Evolutionary conservation across 2,113 vertebrate genomes (phyloP).

Genomic region (Macquaria ambigua): DNA sequence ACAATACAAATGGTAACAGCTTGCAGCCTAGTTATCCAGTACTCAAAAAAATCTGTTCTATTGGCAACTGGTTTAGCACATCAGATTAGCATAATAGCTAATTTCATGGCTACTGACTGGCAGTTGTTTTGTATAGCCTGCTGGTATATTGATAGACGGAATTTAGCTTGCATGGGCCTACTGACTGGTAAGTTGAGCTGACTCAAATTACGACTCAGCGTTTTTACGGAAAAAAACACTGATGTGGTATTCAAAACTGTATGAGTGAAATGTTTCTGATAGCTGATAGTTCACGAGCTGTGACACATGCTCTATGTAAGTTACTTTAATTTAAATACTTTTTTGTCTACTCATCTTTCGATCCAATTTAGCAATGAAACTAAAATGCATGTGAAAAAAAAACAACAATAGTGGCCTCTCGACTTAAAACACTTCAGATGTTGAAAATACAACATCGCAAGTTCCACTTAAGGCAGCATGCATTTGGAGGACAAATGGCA

Average conservation of each 20-base stretch:
- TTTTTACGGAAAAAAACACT: too few species aligned
- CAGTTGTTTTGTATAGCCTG: background rate
- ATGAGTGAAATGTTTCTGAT: too few species aligned
- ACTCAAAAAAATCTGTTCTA: too few species aligned
- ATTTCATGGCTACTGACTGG: background rate
- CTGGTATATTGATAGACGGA: background rate
- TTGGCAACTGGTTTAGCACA: too few species aligned
- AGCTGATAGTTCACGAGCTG: background rate
- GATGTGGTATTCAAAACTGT: too few species aligned
- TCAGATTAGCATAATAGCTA: background rate
- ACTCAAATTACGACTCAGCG: background rate
- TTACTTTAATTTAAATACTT: too few species aligned
- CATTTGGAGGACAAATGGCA: background rate
- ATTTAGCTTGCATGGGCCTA: background rate
- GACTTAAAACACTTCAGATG: background rate
- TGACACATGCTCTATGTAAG: background rate
- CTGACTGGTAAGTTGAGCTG: background rate
- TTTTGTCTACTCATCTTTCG: too few species aligned
- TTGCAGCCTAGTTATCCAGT: too few species aligned
- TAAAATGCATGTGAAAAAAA: too few species aligned
- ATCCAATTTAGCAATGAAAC: too few species aligned
- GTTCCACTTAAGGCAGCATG: background rate
- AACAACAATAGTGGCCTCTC: too few species aligned
- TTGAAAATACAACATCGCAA: background rate
- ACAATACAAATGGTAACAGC: too few species aligned